phyloP scores from a whole-genome alignment of 1,140 invertebrate genomes.

The Drosophila erecta region DNA sequence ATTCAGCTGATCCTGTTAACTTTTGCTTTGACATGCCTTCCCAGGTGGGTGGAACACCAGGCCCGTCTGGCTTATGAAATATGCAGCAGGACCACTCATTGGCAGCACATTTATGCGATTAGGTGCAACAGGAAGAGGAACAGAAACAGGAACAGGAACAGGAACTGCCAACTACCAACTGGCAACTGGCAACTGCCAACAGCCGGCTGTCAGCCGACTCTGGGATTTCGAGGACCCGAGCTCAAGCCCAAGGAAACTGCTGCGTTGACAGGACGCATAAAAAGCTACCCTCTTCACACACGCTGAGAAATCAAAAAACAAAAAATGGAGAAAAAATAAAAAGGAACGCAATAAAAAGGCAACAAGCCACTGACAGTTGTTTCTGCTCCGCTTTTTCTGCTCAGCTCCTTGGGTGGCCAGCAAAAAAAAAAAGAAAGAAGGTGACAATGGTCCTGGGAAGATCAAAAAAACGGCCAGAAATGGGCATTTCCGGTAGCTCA shows the following conservation, averaged over 20 bases:
- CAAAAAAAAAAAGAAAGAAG: slow-evolving; percentile 41
- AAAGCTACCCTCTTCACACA: slow-evolving; percentile 51
- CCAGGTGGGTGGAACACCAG: slow-evolving; percentile 1
- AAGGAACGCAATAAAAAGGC: slow-evolving; percentile 65
- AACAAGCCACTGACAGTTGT: slow-evolving; percentile 78
- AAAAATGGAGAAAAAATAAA: slow-evolving; percentile 6
- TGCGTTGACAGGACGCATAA: slow-evolving; percentile 70
- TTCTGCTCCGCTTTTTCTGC: slow-evolving; percentile 48
- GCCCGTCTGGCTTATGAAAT: slow-evolving; percentile 72
- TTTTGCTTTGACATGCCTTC: slow-evolving; percentile 43
- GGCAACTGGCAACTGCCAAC: slow-evolving; percentile 57
- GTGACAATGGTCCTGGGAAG: slow-evolving; percentile 64
- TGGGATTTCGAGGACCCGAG: slow-evolving; percentile 19
- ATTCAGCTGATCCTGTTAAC: slow-evolving; percentile 50
- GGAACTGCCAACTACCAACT: slow-evolving; percentile 43
- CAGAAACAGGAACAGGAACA: slow-evolving; percentile 21
- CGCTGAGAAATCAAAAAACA: slow-evolving; percentile 27
- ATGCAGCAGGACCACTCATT: slow-evolving; percentile 73
- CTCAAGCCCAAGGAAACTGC: slow-evolving; percentile 49
- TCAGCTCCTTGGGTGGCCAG: slow-evolving; percentile 10
- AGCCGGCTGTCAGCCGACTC: slow-evolving; percentile 53
- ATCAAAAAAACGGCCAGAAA: slow-evolving; percentile 64
- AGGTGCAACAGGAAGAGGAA: slow-evolving; percentile 78
- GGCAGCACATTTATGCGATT: slow-evolving; percentile 80
- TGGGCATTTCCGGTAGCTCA: slow-evolving; percentile 56